Percentiles rank a stretch among this genome's conserved stretches.
These are phyloP conservation scores for Papilio machaon DNA, from an alignment of 1,140 invertebrate genomes.

Conservation along the genomic window DNA sequence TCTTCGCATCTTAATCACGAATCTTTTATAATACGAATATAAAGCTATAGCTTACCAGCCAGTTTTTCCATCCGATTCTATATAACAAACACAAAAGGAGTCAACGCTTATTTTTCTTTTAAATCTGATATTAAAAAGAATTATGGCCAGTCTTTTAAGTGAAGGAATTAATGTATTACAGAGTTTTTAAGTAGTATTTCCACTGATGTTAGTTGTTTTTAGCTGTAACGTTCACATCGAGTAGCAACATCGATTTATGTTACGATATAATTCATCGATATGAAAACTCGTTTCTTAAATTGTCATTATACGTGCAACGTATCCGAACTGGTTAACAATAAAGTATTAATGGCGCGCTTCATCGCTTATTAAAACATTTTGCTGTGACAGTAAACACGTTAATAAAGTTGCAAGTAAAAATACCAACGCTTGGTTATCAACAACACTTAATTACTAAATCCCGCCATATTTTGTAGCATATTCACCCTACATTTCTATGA, in stretches of 20 bases:
- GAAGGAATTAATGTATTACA: not conserved
- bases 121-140: not conserved
- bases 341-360: not conserved
- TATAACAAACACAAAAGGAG: not conserved
- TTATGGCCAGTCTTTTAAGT: not conserved
- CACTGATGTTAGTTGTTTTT: not conserved
- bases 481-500: constrained; percentile 51
- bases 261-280: not conserved
- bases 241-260: not conserved
- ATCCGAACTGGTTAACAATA: constrained; percentile 2
- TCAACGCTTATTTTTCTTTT: not conserved
- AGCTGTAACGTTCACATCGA: not conserved
- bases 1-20: no score
- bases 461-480: constrained; percentile 38
- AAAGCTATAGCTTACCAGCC: not conserved
- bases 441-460: constrained; percentile 17
- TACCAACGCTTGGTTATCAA: not conserved
- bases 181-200: not conserved
- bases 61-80: not conserved
- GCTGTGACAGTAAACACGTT: not conserved
- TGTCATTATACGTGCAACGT: not conserved
- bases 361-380: constrained; percentile 5
- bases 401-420: constrained; percentile 15
- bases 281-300: constrained; percentile 2
- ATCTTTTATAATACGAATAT: not conserved